Evolutionary conservation across 2,797 vertebrate genomes (phyloP).

Genomic region (Sebastolobus alascanus): DNA sequence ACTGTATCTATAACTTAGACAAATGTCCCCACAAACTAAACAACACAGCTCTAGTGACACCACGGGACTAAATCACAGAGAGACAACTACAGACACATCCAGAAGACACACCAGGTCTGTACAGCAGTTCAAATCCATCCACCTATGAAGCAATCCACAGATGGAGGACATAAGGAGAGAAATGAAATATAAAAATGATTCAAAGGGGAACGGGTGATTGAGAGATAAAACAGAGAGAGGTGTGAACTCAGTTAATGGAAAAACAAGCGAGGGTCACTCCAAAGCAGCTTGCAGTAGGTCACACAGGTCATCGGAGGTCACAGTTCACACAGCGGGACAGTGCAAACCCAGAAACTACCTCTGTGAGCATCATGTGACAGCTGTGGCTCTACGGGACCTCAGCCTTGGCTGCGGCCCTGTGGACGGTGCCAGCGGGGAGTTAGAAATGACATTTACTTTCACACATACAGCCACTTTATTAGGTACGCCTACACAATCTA

Average conservation of each 20-base stretch:
- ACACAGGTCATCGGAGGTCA: constrained; percentile 69
- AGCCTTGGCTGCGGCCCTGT: constrained; percentile 80
- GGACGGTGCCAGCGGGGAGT: constrained; percentile 59
- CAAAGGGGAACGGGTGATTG: not conserved
- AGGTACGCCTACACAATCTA: not conserved
- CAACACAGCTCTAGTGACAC: constrained; percentile 47
- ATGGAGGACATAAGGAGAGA: constrained; percentile 24
- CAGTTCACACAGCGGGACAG: constrained; percentile 73
- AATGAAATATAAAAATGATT: constrained; percentile 20
- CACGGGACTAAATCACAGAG: constrained; percentile 54
- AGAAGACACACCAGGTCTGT: constrained; percentile 84
- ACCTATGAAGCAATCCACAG: constrained; percentile 68
- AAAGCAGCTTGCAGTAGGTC: constrained; percentile 51
- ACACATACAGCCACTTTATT: constrained; percentile 23
- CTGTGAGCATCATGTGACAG: constrained; percentile 64
- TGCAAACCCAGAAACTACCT: constrained; percentile 83
- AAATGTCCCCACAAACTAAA: constrained; percentile 5
- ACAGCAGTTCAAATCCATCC: constrained; percentile 86
- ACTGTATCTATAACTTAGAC: not conserved
- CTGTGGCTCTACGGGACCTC: constrained; percentile 77
- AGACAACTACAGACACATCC: constrained; percentile 52
- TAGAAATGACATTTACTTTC: constrained; percentile 45
- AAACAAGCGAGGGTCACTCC: constrained; percentile 65
- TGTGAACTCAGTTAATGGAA: constrained; percentile 73
- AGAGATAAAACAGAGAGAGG: constrained; percentile 63